Evolutionary conservation across 2,113 vertebrate species (phyloP).

Genomic region (Pluvialis apricaria): DNA sequence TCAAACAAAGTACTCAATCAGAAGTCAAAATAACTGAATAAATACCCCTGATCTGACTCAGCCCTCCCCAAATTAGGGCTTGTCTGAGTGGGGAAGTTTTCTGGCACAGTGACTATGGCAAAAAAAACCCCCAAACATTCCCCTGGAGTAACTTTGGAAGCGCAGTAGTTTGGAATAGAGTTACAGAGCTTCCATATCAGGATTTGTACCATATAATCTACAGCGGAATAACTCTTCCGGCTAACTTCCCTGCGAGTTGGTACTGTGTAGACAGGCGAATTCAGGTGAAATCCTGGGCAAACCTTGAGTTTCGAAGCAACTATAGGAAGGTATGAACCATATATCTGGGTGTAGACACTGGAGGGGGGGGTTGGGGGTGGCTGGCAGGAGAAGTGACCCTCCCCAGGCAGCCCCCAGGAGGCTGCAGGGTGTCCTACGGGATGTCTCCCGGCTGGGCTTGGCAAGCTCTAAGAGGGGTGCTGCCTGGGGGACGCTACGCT

Average conservation of each 20-base stretch:
- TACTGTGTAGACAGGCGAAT: no score
- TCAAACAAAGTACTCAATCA: neutral
- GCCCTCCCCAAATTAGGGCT: neutral
- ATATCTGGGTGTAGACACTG: neutral
- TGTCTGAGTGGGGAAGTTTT: neutral
- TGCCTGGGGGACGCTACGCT: neutral
- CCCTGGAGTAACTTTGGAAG: neutral
- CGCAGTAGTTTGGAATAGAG: neutral
- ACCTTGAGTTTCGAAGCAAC: neutral
- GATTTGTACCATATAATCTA: neutral
- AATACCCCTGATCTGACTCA: neutral
- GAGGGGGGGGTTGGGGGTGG: no score
- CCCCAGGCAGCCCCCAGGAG: neutral
- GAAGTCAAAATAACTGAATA: neutral
- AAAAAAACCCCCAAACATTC: neutral
- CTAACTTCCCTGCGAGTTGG: neutral
- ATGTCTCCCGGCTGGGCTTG: neutral
- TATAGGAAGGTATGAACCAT: fast-evolving
- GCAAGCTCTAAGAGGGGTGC: neutral
- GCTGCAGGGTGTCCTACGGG: neutral
- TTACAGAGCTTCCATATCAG: neutral
- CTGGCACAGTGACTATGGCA: neutral
- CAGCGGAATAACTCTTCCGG: neutral
- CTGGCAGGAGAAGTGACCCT: neutral
- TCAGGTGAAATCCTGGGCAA: neutral